phyloP scores from a whole-genome alignment of 2,797 vertebrate species.

The Staurois parvus region DNA sequence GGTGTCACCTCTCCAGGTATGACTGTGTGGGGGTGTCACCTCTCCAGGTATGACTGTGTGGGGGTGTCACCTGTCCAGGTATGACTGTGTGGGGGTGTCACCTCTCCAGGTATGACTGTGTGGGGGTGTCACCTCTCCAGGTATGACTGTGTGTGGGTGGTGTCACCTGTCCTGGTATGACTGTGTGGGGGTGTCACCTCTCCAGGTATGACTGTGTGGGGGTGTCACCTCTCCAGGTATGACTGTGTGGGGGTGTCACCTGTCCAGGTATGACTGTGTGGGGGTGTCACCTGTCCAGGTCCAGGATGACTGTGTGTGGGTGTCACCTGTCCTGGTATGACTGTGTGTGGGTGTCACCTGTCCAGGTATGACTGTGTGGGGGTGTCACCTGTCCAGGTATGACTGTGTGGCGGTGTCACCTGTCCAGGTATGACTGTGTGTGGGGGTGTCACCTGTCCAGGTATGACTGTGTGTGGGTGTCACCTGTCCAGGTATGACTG shows the following conservation, averaged over 20 bases:
- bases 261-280: neutral
- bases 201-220: neutral
- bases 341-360: neutral
- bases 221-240: neutral
- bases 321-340: slow-evolving; percentile 64
- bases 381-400: neutral
- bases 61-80: neutral
- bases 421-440: neutral
- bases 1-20: neutral
- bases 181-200: neutral
- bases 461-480: neutral
- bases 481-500: neutral
- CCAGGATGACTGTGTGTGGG: too few relatives aligned
- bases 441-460: neutral
- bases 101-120: neutral
- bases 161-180: neutral
- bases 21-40: neutral
- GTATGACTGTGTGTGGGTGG: neutral
- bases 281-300: neutral
- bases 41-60: neutral
- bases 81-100: too few relatives aligned
- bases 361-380: too few relatives aligned
- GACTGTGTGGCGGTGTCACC: too few relatives aligned
- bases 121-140: neutral
- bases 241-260: too few relatives aligned